Evolutionary conservation across 2,888 invertebrate genomes (phyloP), one percentile per base, ranked within the genome.

Genomic region (Melieria omissa): DNA sequence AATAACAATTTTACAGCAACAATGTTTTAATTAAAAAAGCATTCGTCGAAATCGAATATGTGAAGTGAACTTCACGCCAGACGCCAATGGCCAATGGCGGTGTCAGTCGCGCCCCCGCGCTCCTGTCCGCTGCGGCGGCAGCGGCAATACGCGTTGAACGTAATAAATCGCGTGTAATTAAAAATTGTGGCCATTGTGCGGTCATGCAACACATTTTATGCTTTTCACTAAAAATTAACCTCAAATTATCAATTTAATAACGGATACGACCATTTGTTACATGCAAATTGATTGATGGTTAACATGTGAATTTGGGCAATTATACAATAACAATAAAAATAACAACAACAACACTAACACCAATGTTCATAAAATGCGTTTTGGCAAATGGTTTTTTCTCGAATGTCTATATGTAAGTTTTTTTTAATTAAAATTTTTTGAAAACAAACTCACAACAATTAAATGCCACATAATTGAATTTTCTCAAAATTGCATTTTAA

Each of bases 141-240:
- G 29, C 29, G 29, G 29, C 29, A 29, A 3, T 29, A 29, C 29
- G 2, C 29, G 29, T 2, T 3, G 29, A 29, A 61, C 67, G 60
- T 60, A 61, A 67, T 67, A 67, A 67, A 67, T 67, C 57, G 67
- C 61, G 52, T 61, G 67, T 67, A 67, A 67, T 67, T 67, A 67
- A 58, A 67, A 52, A 12, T 61, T 67, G 55, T 45, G 65, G 65
- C 65, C 42, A 55, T 29, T 9, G 55, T 65, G 67, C 16, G 67
- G 67, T 67, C 67, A 44, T 16, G 49, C 42, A 10, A 14, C 49
- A 60, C 67, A 67, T 58, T 61, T 55, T 55, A 16, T 42, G 60
- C 41, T 61, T 52, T 67, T 52, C 52, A 52, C 66, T 60, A 67
- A 61, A 67, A 61, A 67, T 67, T 67, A 69, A 69, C 69, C 63